These are phyloP conservation scores for Argyra leucocephala DNA, from an alignment of 2,888 invertebrate species.

Conservation along the genomic window DNA sequence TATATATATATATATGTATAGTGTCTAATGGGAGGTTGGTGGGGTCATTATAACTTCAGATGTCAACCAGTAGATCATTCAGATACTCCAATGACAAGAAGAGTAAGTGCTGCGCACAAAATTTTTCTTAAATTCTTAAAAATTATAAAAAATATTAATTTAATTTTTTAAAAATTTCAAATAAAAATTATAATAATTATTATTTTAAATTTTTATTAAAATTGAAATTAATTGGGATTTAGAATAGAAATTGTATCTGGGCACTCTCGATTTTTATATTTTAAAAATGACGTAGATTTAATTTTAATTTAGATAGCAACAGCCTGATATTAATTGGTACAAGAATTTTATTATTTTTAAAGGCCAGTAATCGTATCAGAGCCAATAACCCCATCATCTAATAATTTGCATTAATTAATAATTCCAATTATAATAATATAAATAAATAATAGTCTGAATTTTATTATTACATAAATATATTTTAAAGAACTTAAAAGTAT, in stretches of 20 bases:
- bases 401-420: too few species aligned
- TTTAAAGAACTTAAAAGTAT: too few species aligned
- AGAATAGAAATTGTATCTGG: neutral
- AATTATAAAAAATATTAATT: conserved; percentile 10
- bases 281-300: too few species aligned
- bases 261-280: neutral
- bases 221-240: conserved; percentile 27
- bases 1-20: conserved; percentile 41
- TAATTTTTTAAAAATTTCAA: neutral
- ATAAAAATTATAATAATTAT: conserved; percentile 21
- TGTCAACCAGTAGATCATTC: conserved; percentile 89
- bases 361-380: too few species aligned
- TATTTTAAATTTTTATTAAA: conserved; percentile 24
- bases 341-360: too few species aligned
- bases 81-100: conserved; percentile 64
- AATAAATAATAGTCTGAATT: too few species aligned
- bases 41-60: conserved; percentile 75
- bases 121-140: too few species aligned
- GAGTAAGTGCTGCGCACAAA: conserved; percentile 59
- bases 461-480: too few species aligned
- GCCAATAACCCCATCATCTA: too few species aligned
- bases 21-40: conserved; percentile 85
- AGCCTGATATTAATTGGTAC: too few species aligned
- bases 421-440: too few species aligned
- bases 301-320: too few species aligned